phyloP scores from a whole-genome alignment of 2,797 vertebrate genomes.

The Botia almorhae region DNA sequence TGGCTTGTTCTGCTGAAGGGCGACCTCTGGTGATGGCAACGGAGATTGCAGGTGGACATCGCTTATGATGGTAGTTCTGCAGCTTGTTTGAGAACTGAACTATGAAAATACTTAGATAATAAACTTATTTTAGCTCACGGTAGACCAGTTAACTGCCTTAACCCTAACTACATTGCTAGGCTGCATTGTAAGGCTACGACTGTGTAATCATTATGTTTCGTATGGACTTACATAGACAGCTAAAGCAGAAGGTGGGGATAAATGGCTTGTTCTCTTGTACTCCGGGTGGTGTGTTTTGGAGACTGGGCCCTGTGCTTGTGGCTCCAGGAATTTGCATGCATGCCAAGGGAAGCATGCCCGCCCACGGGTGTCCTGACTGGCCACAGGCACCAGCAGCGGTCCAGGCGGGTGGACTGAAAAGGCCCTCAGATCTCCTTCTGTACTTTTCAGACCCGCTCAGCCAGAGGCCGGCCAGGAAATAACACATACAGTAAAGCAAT shows the following conservation, averaged over 20 bases:
- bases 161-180: too few relatives aligned
- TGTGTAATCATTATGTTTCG: slow-evolving; percentile 61
- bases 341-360: slow-evolving; percentile 73
- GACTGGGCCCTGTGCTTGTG: slow-evolving; percentile 68
- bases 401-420: slow-evolving; percentile 54
- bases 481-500: slow-evolving; percentile 29
- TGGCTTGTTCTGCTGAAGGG: slow-evolving; percentile 57
- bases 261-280: slow-evolving; percentile 62
- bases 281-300: slow-evolving; percentile 56
- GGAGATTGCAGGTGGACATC: background rate
- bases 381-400: slow-evolving; percentile 74
- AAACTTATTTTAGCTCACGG: too few relatives aligned
- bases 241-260: slow-evolving; percentile 63
- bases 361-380: slow-evolving; percentile 71
- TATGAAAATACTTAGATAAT: too few relatives aligned
- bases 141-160: too few relatives aligned
- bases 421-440: slow-evolving; percentile 55
- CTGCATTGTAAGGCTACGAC: too few relatives aligned
- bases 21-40: slow-evolving; percentile 67
- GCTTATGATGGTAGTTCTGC: background rate
- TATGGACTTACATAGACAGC: slow-evolving; percentile 49
- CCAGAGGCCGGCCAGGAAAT: slow-evolving; percentile 47
- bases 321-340: slow-evolving; percentile 74
- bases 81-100: too few relatives aligned
- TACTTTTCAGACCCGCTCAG: slow-evolving; percentile 49